Base-by-base conservation (phyloP, 1,140 invertebrate species). In the Drosophila rufa region DNA sequence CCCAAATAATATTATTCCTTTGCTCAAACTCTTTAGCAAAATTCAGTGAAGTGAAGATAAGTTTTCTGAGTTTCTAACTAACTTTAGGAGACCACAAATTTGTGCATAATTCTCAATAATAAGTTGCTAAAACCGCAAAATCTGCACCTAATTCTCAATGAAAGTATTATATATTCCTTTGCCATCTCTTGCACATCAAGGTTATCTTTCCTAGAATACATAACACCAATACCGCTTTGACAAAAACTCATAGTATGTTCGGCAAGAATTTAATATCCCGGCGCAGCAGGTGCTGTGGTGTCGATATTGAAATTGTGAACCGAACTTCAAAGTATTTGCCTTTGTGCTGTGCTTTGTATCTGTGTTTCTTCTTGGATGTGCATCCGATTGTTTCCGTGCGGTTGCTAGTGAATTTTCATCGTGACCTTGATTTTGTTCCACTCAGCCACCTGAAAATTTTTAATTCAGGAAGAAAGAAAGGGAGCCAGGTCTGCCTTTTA, bases 221-320 rank as follows among this genome's bases (percentile, higher is more conserved):
- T 14, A 50, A n/a, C 15, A 17, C 3, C 12, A 38, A 9, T 9
- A 4, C 15, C 9, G 8, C 8, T 11, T 3, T 22, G 51, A 1
- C 38, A 19, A 33, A 22, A 19, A 38, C 14, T 22, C 17, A 2
- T 40, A 25, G 19, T 11, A n/a, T 30, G 48, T 27, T 27, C 7
- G 19, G 17, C 11, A 17, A 55, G 36, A 64, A 53, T 64, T 64
- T 55, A 64, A 64, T 64, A 55, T 64, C 6, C n/a, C 8, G 36
- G 36, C 36, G 11, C 48, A 56, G 33, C 48, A 55, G 60, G 48
- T 42, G 60, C 22, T 25, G 51, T 22, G 33, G 51, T 38, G 14
- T n/a, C 19, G 12, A 55, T 53, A 62, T 62, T 53, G 33, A 53
- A 62, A 62, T 62, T 62, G 12, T 2, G 22, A 7, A 17, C 7